A percentile compares a stretch with the other conserved stretches of the same genome.
phyloP scores from a whole-genome alignment of 2,797 vertebrate species.

The Sebastolobus alascanus region DNA sequence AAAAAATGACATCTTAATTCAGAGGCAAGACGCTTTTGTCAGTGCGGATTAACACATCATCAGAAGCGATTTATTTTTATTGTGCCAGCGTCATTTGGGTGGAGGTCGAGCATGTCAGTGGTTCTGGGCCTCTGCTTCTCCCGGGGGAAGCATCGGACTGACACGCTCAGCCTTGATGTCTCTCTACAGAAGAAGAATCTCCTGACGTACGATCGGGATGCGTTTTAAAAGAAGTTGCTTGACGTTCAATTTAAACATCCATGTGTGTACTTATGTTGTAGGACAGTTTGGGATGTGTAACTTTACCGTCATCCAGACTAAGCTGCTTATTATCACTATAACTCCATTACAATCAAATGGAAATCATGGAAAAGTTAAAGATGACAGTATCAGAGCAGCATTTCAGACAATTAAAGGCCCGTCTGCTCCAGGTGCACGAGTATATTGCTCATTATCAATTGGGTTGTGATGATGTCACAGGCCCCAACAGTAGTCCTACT shows the following conservation, averaged over 20 bases:
- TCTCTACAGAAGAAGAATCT: constrained; percentile 44
- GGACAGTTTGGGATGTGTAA: constrained; percentile 6
- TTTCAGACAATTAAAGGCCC: background rate
- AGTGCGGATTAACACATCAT: constrained; percentile 85
- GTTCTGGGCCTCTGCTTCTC: constrained; percentile 60
- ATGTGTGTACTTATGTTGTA: background rate
- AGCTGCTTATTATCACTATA: background rate
- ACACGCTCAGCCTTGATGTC: constrained; percentile 72
- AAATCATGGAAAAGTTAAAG: constrained; percentile 18
- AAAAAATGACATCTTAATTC: constrained; percentile 87
- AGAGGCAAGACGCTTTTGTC: constrained; percentile 78
- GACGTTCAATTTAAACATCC: constrained; percentile 18
- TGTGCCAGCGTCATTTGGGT: constrained; percentile 75
- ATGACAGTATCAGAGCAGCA: constrained; percentile 1
- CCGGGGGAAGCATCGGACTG: constrained; percentile 34
- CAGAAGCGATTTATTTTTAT: constrained; percentile 82
- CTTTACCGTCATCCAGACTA: constrained; percentile 5
- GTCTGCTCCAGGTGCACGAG: background rate
- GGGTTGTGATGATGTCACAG: background rate
- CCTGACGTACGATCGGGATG: constrained; percentile 31
- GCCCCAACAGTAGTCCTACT: background rate
- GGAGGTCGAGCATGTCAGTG: constrained; percentile 67
- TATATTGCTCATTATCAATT: background rate
- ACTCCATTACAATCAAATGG: background rate
- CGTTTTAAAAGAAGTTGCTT: constrained; percentile 24